Evolutionary conservation across 2,888 invertebrate species (phyloP).

Genomic region (Tipula vernalis): DNA sequence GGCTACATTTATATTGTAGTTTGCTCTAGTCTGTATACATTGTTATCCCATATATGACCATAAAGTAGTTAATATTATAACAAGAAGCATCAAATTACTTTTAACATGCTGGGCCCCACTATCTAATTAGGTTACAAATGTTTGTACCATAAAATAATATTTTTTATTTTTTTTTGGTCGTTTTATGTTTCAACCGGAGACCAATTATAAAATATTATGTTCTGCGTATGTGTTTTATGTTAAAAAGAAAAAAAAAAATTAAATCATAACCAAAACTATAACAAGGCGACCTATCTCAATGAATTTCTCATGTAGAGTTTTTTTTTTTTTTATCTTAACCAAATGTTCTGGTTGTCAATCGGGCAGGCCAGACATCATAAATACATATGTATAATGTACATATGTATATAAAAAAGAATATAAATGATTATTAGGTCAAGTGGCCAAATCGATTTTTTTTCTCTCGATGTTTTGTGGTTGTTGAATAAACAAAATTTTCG

Average conservation of each 20-base stretch:
- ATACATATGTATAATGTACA: neutral
- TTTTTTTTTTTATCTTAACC: neutral
- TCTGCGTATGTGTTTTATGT: neutral
- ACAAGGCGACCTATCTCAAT: neutral
- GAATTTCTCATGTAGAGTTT: neutral
- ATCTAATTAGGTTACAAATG: neutral
- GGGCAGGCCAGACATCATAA: neutral
- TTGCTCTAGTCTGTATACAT: neutral
- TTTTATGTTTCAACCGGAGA: neutral
- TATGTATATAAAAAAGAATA: neutral
- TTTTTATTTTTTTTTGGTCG: neutral
- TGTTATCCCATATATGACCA: neutral
- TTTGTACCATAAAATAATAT: neutral
- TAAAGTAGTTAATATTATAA: neutral
- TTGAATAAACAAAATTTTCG: neutral
- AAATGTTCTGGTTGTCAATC: neutral
- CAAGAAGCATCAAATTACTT: neutral
- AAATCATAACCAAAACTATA: neutral
- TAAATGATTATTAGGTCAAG: neutral
- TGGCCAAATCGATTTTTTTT: neutral
- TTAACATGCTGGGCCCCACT: neutral
- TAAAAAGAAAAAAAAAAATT: neutral
- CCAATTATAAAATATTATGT: neutral
- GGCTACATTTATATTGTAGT: neutral
- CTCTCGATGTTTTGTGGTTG: neutral